Conservation (phyloP, 2,888 invertebrate species). For the Imbricaverruca yamaguchii region DNA sequence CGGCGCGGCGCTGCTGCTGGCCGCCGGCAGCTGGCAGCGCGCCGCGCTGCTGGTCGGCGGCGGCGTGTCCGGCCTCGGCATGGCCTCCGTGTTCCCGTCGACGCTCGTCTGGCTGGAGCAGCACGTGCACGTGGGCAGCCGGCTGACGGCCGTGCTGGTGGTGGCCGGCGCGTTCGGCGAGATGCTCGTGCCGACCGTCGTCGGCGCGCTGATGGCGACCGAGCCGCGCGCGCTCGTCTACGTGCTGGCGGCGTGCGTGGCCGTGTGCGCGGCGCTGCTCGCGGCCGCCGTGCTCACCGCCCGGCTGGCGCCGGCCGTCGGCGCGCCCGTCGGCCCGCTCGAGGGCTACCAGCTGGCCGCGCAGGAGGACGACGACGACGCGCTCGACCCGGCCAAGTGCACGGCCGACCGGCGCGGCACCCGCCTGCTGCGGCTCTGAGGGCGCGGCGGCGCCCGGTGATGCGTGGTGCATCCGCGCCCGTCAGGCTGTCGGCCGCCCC, state of each 20-base stretch:
- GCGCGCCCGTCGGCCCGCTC: neutral
- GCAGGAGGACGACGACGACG: slow-evolving; percentile 2
- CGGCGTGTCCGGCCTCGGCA: slow-evolving; percentile 41
- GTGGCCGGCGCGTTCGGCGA: slow-evolving; percentile 43
- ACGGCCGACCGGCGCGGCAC: neutral
- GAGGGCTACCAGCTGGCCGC: slow-evolving; percentile 13
- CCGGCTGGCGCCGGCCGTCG: neutral
- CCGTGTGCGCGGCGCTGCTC: neutral
- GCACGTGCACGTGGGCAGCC: slow-evolving; percentile 43
- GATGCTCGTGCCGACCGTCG: neutral
- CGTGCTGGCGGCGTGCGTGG: neutral
- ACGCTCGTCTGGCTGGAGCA: slow-evolving; percentile 43
- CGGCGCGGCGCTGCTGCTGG: slow-evolving; percentile 1
- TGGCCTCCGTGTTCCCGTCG: slow-evolving; percentile 44
- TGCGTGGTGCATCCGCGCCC: neutral
- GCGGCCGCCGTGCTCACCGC: neutral
- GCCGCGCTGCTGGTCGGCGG: slow-evolving; percentile 40
- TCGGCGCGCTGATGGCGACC: neutral
- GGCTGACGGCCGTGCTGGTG: slow-evolving; percentile 42
- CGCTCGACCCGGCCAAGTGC: neutral
- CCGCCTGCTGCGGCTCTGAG: neutral
- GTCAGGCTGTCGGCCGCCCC: neutral
- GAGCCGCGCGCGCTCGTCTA: neutral
- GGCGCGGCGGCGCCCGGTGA: neutral
- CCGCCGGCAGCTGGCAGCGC: neutral